Percentiles rank a stretch among this genome's conserved stretches.
These are phyloP conservation scores for Mobula birostris DNA, from an alignment of 2,113 vertebrate genomes.

Conservation along the genomic window DNA sequence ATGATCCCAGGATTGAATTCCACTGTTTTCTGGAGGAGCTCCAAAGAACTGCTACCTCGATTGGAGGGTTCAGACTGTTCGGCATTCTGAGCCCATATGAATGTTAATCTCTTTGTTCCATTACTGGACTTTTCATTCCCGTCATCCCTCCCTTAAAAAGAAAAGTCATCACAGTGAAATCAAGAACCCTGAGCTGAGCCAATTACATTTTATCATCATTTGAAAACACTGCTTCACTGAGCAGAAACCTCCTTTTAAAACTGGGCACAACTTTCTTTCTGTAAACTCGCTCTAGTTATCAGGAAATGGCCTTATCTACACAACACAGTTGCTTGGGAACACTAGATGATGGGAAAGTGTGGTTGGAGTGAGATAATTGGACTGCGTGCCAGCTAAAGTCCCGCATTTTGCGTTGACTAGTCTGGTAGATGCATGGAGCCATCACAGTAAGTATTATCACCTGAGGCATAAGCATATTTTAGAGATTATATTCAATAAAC, in stretches of 20 bases:
- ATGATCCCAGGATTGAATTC: background rate
- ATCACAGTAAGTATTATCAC: conserved; percentile 14
- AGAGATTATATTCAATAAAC: conserved; percentile 7
- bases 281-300: background rate
- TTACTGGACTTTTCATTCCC: background rate
- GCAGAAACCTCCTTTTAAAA: background rate
- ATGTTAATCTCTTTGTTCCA: background rate
- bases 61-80: background rate
- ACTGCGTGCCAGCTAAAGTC: background rate
- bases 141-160: background rate
- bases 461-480: background rate
- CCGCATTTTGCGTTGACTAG: background rate
- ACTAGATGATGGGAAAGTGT: background rate
- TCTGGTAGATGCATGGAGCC: background rate
- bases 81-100: background rate
- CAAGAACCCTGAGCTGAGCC: background rate
- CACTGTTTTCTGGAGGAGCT: background rate
- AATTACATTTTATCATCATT: conserved; percentile 10
- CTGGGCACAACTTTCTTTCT: background rate
- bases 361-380: background rate
- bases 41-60: background rate
- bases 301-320: background rate
- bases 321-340: conserved; percentile 24
- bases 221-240: background rate
- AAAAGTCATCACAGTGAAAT: background rate